Evolutionary conservation across 2,888 invertebrate species (phyloP).

Genomic region (Tribolium freemani): DNA sequence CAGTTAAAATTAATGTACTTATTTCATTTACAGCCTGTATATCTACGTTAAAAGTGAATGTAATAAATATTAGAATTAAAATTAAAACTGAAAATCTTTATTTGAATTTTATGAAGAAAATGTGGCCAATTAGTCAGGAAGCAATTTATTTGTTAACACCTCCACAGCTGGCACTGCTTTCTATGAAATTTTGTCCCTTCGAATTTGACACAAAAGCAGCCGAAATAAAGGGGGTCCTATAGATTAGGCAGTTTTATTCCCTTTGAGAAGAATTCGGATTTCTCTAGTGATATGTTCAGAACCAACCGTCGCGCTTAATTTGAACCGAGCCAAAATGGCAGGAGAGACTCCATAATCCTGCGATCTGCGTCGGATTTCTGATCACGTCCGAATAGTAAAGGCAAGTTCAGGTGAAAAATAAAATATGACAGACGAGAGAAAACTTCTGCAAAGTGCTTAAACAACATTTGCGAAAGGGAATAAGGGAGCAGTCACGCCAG

Average conservation of each 20-base stretch:
- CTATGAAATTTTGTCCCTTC: no score
- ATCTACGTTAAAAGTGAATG: no score
- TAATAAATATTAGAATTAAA: no score
- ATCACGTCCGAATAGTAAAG: constrained; percentile 56
- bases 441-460: constrained; percentile 55
- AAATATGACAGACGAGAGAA: constrained; percentile 55
- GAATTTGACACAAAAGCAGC: no score
- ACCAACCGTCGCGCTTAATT: constrained; percentile 47
- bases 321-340: constrained; percentile 47
- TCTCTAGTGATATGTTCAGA: constrained; percentile 14
- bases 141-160: no score
- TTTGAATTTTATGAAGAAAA: no score
- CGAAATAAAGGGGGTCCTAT: background rate
- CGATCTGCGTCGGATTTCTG: constrained; percentile 48
- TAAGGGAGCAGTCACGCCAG: constrained; percentile 48
- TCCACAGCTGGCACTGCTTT: no score
- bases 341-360: constrained; percentile 44
- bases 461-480: constrained; percentile 51
- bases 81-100: no score
- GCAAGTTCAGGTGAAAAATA: constrained; percentile 56
- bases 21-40: no score
- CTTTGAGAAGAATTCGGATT: constrained; percentile 8
- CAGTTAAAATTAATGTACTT: no score
- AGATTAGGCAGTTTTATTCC: constrained; percentile 14
- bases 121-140: no score